Evolutionary conservation across 1,140 invertebrate species (phyloP), one percentile per base, ranked within the genome.

Genomic region (Dufourea novaeangliae): DNA sequence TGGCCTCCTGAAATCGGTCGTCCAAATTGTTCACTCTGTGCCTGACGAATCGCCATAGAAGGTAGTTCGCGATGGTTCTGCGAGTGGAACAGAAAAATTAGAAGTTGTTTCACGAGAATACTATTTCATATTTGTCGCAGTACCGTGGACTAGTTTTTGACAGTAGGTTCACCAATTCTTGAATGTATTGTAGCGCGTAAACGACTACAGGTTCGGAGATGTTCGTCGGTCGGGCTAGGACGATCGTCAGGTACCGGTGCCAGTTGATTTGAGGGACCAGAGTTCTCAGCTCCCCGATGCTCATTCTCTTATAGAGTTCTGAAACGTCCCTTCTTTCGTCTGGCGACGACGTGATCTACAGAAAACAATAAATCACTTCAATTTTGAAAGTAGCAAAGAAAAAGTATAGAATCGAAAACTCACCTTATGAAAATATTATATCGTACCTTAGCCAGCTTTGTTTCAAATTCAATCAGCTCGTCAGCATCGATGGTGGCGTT

Each of bases 11-110:
- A 89, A 97, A 98, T 41, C 96, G 93, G 86, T 96, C 94, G 78
- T 97, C 97, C 70, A 98, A 93, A 90, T 97, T 97, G 86, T 96
- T 97, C 17, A 98, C 95, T 80, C 97, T 93, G 88, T 97, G 96
- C 76, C 96, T 94, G 39, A 98, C 95, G 85, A 98, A 97, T 79
- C 97, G 93, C 97, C 97, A 98, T 17, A 98, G 90, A 61, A 97
- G 85, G 92, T 98, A 96, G 92, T 97, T 96, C 39, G 96, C 93
- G 80, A 97, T 87, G 80, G 94, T 92, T 78, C 91, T 92, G 56
- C 29, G 20, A 78, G 82, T 57, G 22, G 27, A 34, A 50, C 11
- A 68, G 11, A 12, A 25, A 39, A 5, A 2, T n/a, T 6, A 46
- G 14, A 27, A 68, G 25, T 17, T 2, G 4, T 46, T 27, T 17